A percentile compares a stretch with the other conserved stretches of the same genome.
Conservation (phyloP, 2,797 vertebrate species). For the Pantherophis alleghaniensis region DNA sequence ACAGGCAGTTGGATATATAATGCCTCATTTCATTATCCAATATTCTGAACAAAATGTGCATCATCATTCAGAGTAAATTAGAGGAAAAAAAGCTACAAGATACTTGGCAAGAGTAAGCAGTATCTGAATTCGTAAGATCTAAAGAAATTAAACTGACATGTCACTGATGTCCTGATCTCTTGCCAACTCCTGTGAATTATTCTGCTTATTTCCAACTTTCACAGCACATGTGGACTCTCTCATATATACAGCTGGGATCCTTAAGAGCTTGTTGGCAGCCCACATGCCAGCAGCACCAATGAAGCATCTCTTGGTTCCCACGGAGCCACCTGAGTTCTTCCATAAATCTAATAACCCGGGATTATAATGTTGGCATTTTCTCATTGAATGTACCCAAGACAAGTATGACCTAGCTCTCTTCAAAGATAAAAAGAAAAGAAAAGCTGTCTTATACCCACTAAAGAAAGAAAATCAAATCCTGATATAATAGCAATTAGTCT, state of each 20-base stretch:
- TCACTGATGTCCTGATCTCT: neutral
- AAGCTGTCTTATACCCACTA: neutral
- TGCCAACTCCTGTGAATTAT: neutral
- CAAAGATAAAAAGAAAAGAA: neutral
- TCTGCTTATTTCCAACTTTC: slow-evolving; percentile 17
- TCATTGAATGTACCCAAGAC: neutral
- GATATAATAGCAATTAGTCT: neutral
- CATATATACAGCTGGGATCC: slow-evolving; percentile 10
- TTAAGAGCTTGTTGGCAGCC: neutral
- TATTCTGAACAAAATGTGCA: slow-evolving; percentile 12
- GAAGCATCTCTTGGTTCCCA: slow-evolving; percentile 6
- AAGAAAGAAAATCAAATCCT: neutral
- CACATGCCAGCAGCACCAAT: neutral
- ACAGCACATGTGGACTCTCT: neutral
- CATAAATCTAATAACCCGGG: slow-evolving; percentile 6
- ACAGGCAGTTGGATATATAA: neutral
- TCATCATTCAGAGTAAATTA: slow-evolving; percentile 5
- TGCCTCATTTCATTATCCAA: neutral
- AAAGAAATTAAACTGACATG: neutral
- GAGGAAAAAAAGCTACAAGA: too few relatives aligned
- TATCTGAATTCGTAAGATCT: neutral
- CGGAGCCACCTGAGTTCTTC: neutral
- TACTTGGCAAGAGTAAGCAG: neutral
- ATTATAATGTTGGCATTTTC: neutral
- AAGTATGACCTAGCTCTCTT: neutral